Evolutionary conservation across 2,797 vertebrate species (phyloP).

Genomic region (Myotis findleyi): DNA sequence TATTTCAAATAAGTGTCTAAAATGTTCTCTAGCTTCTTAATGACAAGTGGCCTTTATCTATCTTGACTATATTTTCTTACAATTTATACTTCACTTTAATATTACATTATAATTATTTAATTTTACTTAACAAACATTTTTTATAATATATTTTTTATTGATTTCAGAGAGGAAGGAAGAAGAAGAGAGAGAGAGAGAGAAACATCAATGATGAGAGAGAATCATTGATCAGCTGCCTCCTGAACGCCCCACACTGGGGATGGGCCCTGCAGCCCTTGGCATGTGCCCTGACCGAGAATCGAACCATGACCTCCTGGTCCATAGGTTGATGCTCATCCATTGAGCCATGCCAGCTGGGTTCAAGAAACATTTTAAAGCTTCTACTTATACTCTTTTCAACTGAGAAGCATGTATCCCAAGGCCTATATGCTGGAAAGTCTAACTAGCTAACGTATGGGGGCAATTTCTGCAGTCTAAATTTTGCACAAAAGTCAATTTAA

Average conservation of each 20-base stretch:
- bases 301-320: no score
- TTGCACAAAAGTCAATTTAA: neutral
- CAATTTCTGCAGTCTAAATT: neutral
- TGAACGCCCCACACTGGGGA: no score
- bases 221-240: no score
- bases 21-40: neutral
- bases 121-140: slow-evolving; percentile 13
- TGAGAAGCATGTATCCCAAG: neutral
- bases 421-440: neutral
- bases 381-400: neutral
- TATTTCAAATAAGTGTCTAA: slow-evolving; percentile 33
- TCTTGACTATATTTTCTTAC: slow-evolving; percentile 19
- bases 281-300: no score
- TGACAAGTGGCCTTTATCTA: neutral
- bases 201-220: no score
- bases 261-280: no score
- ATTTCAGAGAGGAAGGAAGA: no score
- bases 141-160: no score
- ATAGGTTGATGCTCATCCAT: no score
- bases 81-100: neutral
- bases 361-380: slow-evolving; percentile 4
- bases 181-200: no score
- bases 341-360: neutral
- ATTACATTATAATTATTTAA: neutral
- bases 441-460: neutral